Conservation (phyloP, 92 coral and sea anemone species). For the Meandrina meandrites region DNA sequence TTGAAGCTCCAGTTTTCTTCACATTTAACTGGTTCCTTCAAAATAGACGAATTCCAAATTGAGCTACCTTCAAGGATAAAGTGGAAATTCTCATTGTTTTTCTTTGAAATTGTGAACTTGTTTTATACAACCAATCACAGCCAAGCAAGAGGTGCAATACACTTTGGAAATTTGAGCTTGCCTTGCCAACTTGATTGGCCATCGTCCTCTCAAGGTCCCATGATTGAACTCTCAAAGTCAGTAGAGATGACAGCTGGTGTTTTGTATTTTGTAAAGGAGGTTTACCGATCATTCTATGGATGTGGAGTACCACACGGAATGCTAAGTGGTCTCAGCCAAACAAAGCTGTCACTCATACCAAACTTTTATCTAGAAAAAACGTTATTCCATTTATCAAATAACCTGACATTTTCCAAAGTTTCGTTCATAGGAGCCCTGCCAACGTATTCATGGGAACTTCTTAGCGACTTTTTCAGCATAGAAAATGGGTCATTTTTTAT, state of each 20-base stretch:
- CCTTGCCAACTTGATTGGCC: constrained; percentile 45
- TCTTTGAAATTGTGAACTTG: constrained; percentile 29
- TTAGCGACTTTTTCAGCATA: constrained; percentile 55
- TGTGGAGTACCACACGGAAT: constrained; percentile 10
- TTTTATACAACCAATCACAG: constrained; percentile 15
- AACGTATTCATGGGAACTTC: constrained; percentile 61
- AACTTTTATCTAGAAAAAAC: constrained; percentile 34
- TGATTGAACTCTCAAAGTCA: constrained; percentile 19
- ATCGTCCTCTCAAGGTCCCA: constrained; percentile 20
- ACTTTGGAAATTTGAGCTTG: constrained; percentile 39
- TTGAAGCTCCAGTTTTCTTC: constrained; percentile 31
- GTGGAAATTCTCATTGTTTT: constrained; percentile 48
- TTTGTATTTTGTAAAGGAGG: constrained; percentile 15
- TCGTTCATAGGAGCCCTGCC: constrained; percentile 11
- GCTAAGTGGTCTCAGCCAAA: constrained; percentile 14
- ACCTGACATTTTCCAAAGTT: constrained; percentile 32
- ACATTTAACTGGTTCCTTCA: constrained; percentile 13
- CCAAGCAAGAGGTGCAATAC: constrained; percentile 35
- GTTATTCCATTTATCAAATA: constrained; percentile 29
- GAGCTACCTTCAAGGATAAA: constrained; percentile 13
- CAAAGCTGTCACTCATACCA: constrained; percentile 30
- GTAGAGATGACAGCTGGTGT: constrained; percentile 13
- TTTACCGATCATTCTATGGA: constrained; percentile 44
- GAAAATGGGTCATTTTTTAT: constrained; percentile 29
- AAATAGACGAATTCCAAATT: background rate